Base-by-base conservation (phyloP, 2,797 vertebrate genomes). In the Hippocampus kuda region DNA sequence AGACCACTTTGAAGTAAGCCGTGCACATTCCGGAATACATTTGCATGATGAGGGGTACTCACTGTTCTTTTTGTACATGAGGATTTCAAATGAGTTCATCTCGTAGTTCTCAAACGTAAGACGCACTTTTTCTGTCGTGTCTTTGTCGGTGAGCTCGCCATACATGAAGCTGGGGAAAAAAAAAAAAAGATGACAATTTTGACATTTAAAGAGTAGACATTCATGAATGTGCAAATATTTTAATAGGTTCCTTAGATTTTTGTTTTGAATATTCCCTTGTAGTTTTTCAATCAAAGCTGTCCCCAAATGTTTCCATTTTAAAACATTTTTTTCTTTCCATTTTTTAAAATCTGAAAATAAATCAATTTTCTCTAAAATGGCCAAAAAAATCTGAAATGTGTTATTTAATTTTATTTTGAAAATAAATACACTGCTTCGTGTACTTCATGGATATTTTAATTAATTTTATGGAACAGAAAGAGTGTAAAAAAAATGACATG, bases 41-140 rank as follows among this genome's bases (percentile, higher is more conserved):
- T 88, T 87, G 78, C 86, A 89, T 89, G 73, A 81, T 71, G 86
- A 67, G 53, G 4, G 5, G 54, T 20, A 97, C 97, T 98, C 91
- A 99, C 97, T 91, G 90, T 99, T 99, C 77, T 99, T 99, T 89
- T 97, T 99, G 89, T 99, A 99, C 97, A 99, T 98, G 79, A 99
- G 85, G 85, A 99, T 98, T 90, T 99, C 97, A 85, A 99, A 99
- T 51, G 97, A 99, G 84, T 98, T 98, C 93, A 97, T 98, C 88
- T 99, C 96, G 74, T 98, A 99, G 89, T 98, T 99, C 85, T 99
- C 96, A 79, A 99, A 99, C 0, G 97, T 98, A 78, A 97, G 94
- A 68, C 94, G 93, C 75, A 99, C 97, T 87, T 98, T 98, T 79
- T 98, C 96, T 51, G 93, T 91, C 0, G 95, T 98, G 75, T 99